These are phyloP conservation scores for Sorex fumeus DNA, from an alignment of 2,113 vertebrate genomes.

Conservation along the genomic window DNA sequence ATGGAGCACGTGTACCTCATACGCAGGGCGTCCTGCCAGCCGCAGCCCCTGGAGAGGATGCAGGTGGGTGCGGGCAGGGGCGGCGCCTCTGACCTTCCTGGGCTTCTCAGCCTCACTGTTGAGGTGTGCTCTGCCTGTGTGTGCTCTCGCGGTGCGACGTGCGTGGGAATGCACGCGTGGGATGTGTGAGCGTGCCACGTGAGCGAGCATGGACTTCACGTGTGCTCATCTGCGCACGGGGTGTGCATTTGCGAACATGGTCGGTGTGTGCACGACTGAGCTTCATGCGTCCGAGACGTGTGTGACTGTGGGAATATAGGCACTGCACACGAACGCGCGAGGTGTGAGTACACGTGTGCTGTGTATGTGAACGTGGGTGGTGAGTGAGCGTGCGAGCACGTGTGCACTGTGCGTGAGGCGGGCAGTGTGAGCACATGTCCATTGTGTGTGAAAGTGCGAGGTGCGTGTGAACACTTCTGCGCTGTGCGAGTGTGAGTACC, in stretches of 20 bases:
- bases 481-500: too few species aligned
- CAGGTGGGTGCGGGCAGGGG: constrained; percentile 92
- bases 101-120: background rate
- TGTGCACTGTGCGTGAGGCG: too few species aligned
- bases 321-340: too few species aligned
- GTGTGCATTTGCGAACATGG: background rate
- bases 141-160: rapidly evolving
- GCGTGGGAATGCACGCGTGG: background rate
- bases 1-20: constrained; percentile 99
- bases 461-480: too few species aligned
- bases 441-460: too few species aligned
- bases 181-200: background rate
- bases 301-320: too few species aligned
- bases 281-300: background rate
- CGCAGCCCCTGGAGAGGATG: constrained; percentile 95
- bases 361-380: too few species aligned
- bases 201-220: background rate
- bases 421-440: too few species aligned
- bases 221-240: background rate
- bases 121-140: background rate
- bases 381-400: background rate
- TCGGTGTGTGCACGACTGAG: background rate
- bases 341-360: too few species aligned
- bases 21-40: constrained; percentile 92
- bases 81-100: background rate